Conservation (phyloP, 2,113 vertebrate species). For the Rhabdornis inornatus region DNA sequence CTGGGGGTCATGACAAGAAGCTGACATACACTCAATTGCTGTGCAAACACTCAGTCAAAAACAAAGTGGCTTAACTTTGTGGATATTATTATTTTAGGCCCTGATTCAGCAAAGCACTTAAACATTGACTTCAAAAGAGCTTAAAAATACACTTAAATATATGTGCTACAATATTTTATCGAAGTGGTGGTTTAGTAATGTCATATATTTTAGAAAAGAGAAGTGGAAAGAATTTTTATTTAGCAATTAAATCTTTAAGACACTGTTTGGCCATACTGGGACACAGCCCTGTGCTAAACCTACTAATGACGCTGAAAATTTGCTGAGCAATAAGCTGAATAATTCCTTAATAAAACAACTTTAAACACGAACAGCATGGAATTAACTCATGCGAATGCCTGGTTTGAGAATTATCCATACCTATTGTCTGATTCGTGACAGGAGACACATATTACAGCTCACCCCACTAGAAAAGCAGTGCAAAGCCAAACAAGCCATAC, state of each 20-base stretch:
- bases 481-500: slow-evolving; percentile 31
- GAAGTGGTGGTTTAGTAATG: background rate
- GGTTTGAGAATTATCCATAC: slow-evolving; percentile 30
- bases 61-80: background rate
- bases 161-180: background rate
- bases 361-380: background rate
- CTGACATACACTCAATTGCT: background rate
- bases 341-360: slow-evolving; percentile 17
- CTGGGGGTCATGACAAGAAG: background rate
- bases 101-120: slow-evolving; percentile 42
- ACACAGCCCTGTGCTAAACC: background rate
- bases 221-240: background rate
- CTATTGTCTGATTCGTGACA: slow-evolving; percentile 9
- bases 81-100: slow-evolving; percentile 8
- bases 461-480: background rate
- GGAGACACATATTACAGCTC: slow-evolving; percentile 7
- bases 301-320: background rate
- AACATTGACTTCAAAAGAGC: slow-evolving; percentile 6
- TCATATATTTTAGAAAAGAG: background rate
- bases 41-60: background rate
- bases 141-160: background rate
- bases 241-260: background rate
- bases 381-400: background rate
- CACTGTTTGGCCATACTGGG: background rate
- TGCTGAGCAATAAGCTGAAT: slow-evolving; percentile 33